A percentile compares a stretch with the other conserved stretches of the same genome.
Evolutionary conservation across 2,888 invertebrate genomes (phyloP).

Genomic region (Sthenelais limicola): DNA sequence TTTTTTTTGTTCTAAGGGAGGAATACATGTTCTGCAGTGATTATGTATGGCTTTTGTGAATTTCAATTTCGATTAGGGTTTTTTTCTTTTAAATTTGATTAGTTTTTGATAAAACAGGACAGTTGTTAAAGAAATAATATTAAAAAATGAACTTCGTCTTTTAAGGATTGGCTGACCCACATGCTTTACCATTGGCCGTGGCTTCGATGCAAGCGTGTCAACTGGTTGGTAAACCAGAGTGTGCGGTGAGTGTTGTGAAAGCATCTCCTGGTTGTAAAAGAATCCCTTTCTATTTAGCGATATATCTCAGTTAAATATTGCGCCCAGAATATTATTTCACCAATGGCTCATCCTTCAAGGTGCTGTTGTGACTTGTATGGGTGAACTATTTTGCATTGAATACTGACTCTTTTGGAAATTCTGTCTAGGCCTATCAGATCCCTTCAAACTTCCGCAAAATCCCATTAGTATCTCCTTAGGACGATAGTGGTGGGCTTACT

Average conservation of each 20-base stretch:
- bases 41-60: not conserved
- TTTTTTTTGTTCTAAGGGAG: not conserved
- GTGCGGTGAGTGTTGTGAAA: conserved; percentile 76
- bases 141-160: too few species aligned
- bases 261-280: not conserved
- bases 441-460: too few species aligned
- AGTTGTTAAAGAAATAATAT: too few species aligned
- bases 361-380: too few species aligned
- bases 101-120: too few species aligned
- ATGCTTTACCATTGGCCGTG: conserved; percentile 80
- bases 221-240: conserved; percentile 86
- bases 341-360: too few species aligned
- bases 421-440: too few species aligned
- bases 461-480: too few species aligned
- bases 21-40: not conserved
- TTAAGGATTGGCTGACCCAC: conserved; percentile 74
- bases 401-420: too few species aligned
- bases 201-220: conserved; percentile 86
- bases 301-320: not conserved
- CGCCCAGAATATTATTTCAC: not conserved
- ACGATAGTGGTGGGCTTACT: too few species aligned
- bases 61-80: not conserved
- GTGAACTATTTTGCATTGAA: too few species aligned
- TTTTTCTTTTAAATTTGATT: not conserved
- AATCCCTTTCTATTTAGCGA: not conserved